Evolutionary conservation across 2,888 invertebrate genomes (phyloP).

Genomic region (Brenthis hecate): DNA sequence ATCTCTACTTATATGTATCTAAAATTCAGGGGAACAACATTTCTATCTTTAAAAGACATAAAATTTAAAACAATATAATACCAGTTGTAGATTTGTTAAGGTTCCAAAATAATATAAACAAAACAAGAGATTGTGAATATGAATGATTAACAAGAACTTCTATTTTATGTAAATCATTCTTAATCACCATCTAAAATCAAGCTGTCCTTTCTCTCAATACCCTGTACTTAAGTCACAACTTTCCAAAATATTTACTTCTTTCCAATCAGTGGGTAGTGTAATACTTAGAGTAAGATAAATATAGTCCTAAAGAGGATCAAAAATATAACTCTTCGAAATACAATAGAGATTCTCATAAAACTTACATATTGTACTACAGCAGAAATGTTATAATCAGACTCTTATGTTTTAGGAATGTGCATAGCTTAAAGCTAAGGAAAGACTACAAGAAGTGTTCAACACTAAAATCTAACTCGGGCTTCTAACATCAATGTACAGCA

Average conservation of each 20-base stretch:
- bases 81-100: slow-evolving; percentile 46
- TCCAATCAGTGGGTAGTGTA: slow-evolving; percentile 65
- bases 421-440: slow-evolving; percentile 71
- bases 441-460: slow-evolving; percentile 61
- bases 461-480: slow-evolving; percentile 58
- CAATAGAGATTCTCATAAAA: slow-evolving; percentile 74
- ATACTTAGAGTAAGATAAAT: slow-evolving; percentile 71
- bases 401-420: slow-evolving; percentile 76
- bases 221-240: slow-evolving; percentile 76
- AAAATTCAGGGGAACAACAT: slow-evolving; percentile 69
- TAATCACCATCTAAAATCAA: slow-evolving; percentile 22
- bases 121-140: slow-evolving; percentile 11
- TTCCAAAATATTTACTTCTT: slow-evolving; percentile 51
- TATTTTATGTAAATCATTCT: not conserved
- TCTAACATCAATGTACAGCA: slow-evolving; percentile 58
- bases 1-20: slow-evolving; percentile 52
- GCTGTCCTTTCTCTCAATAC: slow-evolving; percentile 57
- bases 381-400: slow-evolving; percentile 80
- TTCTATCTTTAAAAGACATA: slow-evolving; percentile 25
- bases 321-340: slow-evolving; percentile 79
- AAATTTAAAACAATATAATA: slow-evolving; percentile 48
- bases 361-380: slow-evolving; percentile 71
- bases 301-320: slow-evolving; percentile 65
- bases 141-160: not conserved
- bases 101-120: slow-evolving; percentile 47